These are phyloP conservation scores for Leptinotarsa tumamoca DNA, from an alignment of 2,888 invertebrate genomes.

Conservation along the genomic window DNA sequence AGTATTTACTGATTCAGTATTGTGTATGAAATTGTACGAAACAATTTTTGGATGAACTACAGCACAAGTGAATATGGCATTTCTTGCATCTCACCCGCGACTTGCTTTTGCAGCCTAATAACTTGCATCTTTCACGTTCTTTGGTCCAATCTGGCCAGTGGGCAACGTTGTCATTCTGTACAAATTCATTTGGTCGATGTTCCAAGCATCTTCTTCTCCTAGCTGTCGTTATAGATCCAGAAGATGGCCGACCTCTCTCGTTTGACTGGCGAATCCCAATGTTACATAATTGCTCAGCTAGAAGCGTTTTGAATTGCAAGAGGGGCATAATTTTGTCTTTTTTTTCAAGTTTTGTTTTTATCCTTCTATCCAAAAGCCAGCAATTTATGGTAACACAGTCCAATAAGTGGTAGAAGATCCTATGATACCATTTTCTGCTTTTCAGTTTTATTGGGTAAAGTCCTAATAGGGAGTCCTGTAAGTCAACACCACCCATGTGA, in stretches of 20 bases:
- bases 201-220: slow-evolving; percentile 23
- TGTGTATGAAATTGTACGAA: slow-evolving; percentile 17
- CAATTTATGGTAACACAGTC: slow-evolving; percentile 1
- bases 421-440: slow-evolving; percentile 33
- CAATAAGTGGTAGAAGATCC: slow-evolving; percentile 31
- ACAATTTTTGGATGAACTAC: slow-evolving; percentile 7
- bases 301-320: slow-evolving; percentile 16
- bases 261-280: slow-evolving; percentile 18
- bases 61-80: slow-evolving; percentile 15
- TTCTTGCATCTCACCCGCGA: slow-evolving; percentile 20
- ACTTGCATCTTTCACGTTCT: slow-evolving; percentile 23
- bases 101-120: slow-evolving; percentile 15
- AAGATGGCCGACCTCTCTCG: slow-evolving; percentile 26
- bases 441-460: slow-evolving; percentile 30
- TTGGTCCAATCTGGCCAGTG: slow-evolving; percentile 23
- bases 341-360: slow-evolving; percentile 15
- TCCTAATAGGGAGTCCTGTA: slow-evolving; percentile 30
- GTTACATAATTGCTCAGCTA: slow-evolving; percentile 15
- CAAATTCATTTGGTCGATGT: slow-evolving; percentile 20
- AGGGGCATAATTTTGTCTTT: slow-evolving; percentile 21
- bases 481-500: slow-evolving; percentile 31
- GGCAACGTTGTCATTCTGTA: slow-evolving; percentile 22
- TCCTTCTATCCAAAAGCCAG: slow-evolving; percentile 17
- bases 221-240: slow-evolving; percentile 23
- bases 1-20: not conserved